These are phyloP conservation scores for Bucorvus abyssinicus DNA, from an alignment of 2,797 vertebrate genomes.

Conservation along the genomic window DNA sequence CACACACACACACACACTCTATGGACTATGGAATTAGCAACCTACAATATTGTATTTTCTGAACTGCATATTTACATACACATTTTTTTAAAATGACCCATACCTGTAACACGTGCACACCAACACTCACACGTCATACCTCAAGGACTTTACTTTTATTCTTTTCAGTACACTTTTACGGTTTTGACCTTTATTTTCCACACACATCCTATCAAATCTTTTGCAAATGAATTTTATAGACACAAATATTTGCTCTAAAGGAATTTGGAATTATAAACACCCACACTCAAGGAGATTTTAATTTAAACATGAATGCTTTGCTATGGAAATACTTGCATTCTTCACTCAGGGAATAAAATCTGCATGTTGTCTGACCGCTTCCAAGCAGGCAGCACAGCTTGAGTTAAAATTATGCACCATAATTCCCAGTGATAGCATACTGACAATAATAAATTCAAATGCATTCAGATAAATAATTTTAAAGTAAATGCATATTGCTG, in stretches of 20 bases:
- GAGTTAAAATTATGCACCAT: neutral
- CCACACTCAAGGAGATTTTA: neutral
- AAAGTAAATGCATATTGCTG: constrained; percentile 1
- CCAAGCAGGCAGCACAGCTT: neutral
- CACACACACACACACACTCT: fast-evolving
- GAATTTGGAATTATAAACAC: constrained; percentile 53
- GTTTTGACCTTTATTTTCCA: constrained; percentile 42
- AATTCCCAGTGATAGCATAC: neutral
- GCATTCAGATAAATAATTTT: constrained; percentile 30
- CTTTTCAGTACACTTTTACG: neutral
- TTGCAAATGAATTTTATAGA: constrained; percentile 44
- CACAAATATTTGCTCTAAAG: constrained; percentile 54
- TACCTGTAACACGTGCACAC: neutral
- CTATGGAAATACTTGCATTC: constrained; percentile 50
- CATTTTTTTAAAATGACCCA: neutral
- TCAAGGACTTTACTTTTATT: neutral
- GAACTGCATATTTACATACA: neutral
- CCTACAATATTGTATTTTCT: neutral
- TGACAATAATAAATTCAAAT: constrained; percentile 48
- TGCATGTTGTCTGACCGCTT: neutral
- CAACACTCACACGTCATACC: neutral
- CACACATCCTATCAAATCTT: neutral
- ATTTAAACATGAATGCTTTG: constrained; percentile 43
- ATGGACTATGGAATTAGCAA: neutral
- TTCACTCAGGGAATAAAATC: constrained; percentile 31